Evolutionary conservation across 2,888 invertebrate genomes (phyloP), one percentile per base, ranked within the genome.

Genomic region (Flexamia atlantica): DNA sequence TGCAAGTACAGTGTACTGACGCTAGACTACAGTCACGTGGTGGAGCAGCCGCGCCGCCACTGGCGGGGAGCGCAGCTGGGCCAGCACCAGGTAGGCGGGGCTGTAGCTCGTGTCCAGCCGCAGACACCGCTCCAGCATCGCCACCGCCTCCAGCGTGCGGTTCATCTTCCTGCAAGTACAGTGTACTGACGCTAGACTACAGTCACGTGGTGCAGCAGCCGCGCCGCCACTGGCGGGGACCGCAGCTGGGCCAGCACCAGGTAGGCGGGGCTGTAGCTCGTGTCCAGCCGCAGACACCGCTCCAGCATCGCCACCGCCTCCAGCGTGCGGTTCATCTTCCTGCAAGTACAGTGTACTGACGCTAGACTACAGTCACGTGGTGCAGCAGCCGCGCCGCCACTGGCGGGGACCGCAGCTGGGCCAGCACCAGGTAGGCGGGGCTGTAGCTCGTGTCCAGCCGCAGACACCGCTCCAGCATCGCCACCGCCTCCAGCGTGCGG

Each of bases 401-500:
- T 1, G 91, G 89, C 79, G 93, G 93, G 23, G 91, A 92, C 57
- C 92, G 90, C 81, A 95, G 89, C 84, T 93, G 91, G 2, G 94
- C 92, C 83, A 95, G 90, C 87, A 95, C 94, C 85, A 95, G 89
- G 89, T 95, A 94, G 0, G 95, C 95, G 64, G 93, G 93, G 0
- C 93, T 93, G 88, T 95, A 95, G 80, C 93, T 91, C 0, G 94
- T 94, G 88, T 95, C 95, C 83, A 95, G 89, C 0, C 90, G 89
- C 60, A 95, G 93, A 89, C 95, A 95, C 72, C 93, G 92, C 88
- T 93, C 93, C 80, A 95, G 89, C 95, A 95, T 95, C 86, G 90
- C 90, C 68, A 94, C 91, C 0, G 95, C 93, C 87, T 95, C 94
- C 12, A 90, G 89, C 14, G 93, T 92, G 82, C 93, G 91, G 88